phyloP scores from a whole-genome alignment of 2,888 invertebrate genomes.

The Yponomeuta plumbellus region DNA sequence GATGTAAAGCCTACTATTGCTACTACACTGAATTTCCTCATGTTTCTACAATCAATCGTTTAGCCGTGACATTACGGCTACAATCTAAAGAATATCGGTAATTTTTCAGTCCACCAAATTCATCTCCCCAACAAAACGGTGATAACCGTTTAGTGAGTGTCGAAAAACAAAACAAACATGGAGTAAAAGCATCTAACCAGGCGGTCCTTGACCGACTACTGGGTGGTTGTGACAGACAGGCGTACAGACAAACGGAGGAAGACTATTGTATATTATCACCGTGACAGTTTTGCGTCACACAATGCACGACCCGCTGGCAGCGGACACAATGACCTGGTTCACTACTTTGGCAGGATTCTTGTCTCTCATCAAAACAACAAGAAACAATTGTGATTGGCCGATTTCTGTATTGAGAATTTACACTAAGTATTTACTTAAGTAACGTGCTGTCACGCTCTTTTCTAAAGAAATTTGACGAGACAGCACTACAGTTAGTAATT shows the following conservation, averaged over 20 bases:
- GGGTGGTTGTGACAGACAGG: conserved; percentile 28
- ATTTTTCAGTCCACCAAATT: neutral
- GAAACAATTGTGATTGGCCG: too few species aligned
- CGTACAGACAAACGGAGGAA: conserved; percentile 35
- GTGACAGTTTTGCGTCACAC: neutral
- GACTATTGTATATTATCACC: conserved; percentile 23
- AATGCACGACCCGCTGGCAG: neutral
- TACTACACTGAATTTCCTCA: too few species aligned
- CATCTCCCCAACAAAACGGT: neutral
- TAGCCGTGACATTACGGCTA: too few species aligned
- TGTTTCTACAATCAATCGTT: too few species aligned
- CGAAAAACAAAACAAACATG: neutral
- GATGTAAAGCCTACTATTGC: too few species aligned
- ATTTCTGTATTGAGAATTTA: too few species aligned
- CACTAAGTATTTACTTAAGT: too few species aligned
- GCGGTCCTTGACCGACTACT: conserved; percentile 24
- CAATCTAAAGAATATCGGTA: too few species aligned
- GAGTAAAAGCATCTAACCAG: neutral
- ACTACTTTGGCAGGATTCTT: neutral
- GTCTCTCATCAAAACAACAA: neutral
- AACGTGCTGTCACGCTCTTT: too few species aligned
- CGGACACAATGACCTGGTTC: neutral
- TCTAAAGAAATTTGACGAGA: too few species aligned
- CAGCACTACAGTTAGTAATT: too few species aligned
- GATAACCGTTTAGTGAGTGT: neutral